Evolutionary conservation across 2,888 invertebrate species (phyloP).

Genomic region (Mythimna lalbum): DNA sequence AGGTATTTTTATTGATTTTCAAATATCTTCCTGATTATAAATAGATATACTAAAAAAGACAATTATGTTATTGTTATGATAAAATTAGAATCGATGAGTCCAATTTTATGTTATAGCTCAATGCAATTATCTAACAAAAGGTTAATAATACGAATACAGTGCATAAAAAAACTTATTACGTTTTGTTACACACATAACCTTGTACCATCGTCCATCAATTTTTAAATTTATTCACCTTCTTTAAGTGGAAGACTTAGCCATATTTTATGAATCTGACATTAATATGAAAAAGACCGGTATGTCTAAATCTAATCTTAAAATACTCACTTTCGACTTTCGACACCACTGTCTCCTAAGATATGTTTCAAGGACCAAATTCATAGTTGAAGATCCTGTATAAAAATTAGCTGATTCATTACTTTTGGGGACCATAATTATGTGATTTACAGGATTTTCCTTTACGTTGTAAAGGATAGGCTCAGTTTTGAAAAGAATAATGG

Average conservation of each 20-base stretch:
- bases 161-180: conserved; percentile 40
- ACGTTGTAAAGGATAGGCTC: not conserved
- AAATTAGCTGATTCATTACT: not conserved
- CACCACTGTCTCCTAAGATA: not conserved
- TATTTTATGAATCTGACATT: conserved; percentile 16
- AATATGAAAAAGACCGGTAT: conserved; percentile 12
- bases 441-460: not conserved
- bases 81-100: conserved; percentile 31
- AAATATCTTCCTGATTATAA: conserved; percentile 3
- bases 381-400: not conserved
- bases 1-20: not conserved
- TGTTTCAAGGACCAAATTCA: not conserved
- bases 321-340: conserved; percentile 14
- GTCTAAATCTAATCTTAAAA: conserved; percentile 6
- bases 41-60: conserved; percentile 2
- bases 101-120: conserved; percentile 27
- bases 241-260: conserved; percentile 13
- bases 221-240: conserved; percentile 19
- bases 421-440: too few relatives aligned
- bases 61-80: conserved; percentile 25
- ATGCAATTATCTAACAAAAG: conserved; percentile 50
- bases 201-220: conserved; percentile 44
- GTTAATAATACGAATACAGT: conserved; percentile 33
- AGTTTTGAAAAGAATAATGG: not conserved
- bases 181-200: conserved; percentile 32